These are phyloP conservation scores for Drosophila antonietae DNA, from an alignment of 2,888 invertebrate species.

Conservation along the genomic window DNA sequence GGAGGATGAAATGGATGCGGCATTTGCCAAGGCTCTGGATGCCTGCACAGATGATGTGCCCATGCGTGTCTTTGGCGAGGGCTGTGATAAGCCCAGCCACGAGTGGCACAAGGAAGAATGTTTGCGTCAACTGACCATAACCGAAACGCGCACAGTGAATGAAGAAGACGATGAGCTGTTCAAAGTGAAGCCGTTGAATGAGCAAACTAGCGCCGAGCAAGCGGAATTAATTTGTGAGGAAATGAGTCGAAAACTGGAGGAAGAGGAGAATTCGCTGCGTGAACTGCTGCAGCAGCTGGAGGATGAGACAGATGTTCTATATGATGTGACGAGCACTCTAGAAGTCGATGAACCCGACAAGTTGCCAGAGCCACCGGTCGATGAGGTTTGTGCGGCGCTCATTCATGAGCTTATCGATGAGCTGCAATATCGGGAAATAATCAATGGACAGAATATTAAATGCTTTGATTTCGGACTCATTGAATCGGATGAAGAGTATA, in stretches of 20 bases:
- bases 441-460: slow-evolving; percentile 36
- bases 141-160: neutral
- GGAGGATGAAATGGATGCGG: slow-evolving; percentile 26
- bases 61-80: slow-evolving; percentile 56
- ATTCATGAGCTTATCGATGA: slow-evolving; percentile 61
- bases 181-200: slow-evolving; percentile 4
- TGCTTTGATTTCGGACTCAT: slow-evolving; percentile 61
- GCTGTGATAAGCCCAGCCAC: slow-evolving; percentile 43
- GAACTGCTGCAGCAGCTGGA: slow-evolving; percentile 70
- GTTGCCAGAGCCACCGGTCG: slow-evolving; percentile 28
- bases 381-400: slow-evolving; percentile 46
- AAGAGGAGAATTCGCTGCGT: slow-evolving; percentile 63
- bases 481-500: slow-evolving; percentile 71
- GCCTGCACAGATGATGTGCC: slow-evolving; percentile 59
- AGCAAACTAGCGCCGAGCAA: slow-evolving; percentile 25
- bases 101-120: slow-evolving; percentile 57
- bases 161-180: slow-evolving; percentile 11
- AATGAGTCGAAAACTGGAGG: slow-evolving; percentile 47
- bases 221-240: slow-evolving; percentile 46
- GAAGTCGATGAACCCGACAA: slow-evolving; percentile 26
- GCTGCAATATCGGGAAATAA: slow-evolving; percentile 33
- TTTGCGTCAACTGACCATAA: slow-evolving; percentile 46
- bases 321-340: slow-evolving; percentile 38
- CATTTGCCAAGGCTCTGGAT: slow-evolving; percentile 57
- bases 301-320: slow-evolving; percentile 54